These are phyloP conservation scores for Pachymerium ferrugineum DNA, from an alignment of 2,888 invertebrate species.

Conservation along the genomic window DNA sequence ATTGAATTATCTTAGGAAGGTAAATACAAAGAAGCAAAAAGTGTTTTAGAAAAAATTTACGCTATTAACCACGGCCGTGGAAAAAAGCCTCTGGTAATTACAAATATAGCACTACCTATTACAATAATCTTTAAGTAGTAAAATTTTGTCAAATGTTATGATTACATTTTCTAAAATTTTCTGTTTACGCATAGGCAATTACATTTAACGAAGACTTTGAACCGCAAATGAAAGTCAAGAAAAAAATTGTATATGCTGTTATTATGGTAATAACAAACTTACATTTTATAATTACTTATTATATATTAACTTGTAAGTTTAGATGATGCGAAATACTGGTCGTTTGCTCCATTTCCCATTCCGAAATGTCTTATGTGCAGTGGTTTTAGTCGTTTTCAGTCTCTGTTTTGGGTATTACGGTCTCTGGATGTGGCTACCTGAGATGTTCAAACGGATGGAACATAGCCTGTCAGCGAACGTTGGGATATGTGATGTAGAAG, in stretches of 20 bases:
- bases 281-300: not conserved
- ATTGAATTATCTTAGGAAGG: too few relatives aligned
- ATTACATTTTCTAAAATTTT: too few relatives aligned
- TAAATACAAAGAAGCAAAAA: not conserved
- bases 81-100: not conserved
- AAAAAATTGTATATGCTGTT: not conserved
- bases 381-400: not conserved
- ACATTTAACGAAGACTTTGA: too few relatives aligned
- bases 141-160: too few relatives aligned
- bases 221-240: not conserved
- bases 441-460: constrained; percentile 82
- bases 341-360: not conserved
- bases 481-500: not conserved
- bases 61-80: not conserved
- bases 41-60: not conserved
- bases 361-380: not conserved
- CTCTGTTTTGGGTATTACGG: constrained; percentile 68
- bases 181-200: too few relatives aligned
- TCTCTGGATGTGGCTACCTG: constrained; percentile 95
- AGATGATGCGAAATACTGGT: not conserved
- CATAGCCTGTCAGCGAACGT: constrained; percentile 39
- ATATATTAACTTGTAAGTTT: not conserved
- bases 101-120: too few relatives aligned
- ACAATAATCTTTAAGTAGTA: too few relatives aligned
- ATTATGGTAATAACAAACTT: not conserved